Conservation (phyloP, 2,113 vertebrate species). For the Microtus montanus region DNA sequence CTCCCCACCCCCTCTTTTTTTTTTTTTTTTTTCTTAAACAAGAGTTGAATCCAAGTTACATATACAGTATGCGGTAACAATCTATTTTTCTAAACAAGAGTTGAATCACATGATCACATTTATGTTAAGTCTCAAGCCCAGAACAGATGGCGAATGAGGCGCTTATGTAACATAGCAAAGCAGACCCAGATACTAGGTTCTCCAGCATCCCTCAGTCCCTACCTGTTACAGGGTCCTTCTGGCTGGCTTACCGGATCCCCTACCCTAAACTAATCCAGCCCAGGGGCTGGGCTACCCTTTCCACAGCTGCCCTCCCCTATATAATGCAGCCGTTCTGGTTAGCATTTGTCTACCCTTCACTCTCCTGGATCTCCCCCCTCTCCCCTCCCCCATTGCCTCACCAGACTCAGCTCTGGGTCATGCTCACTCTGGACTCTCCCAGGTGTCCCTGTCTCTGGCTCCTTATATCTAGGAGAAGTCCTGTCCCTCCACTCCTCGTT, state of each 20-base stretch:
- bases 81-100: not conserved
- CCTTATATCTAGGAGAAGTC: not conserved
- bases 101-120: not conserved
- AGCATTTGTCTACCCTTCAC: not conserved
- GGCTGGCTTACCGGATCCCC: not conserved
- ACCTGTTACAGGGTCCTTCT: not conserved
- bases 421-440: no score
- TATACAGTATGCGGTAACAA: not conserved
- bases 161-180: no score
- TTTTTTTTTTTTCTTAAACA: not conserved
- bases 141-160: no score
- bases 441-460: not conserved
- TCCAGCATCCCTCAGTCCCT: not conserved
- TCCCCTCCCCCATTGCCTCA: not conserved
- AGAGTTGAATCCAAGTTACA: not conserved
- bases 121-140: no score
- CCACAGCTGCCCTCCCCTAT: not conserved
- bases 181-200: not conserved
- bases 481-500: not conserved
- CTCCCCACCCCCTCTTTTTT: accelerated
- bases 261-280: not conserved
- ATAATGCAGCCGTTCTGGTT: not conserved
- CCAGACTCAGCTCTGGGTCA: not conserved
- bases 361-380: not conserved
- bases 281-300: not conserved